phyloP scores from a whole-genome alignment of 2,797 vertebrate species.

The Crax fasciolata region DNA sequence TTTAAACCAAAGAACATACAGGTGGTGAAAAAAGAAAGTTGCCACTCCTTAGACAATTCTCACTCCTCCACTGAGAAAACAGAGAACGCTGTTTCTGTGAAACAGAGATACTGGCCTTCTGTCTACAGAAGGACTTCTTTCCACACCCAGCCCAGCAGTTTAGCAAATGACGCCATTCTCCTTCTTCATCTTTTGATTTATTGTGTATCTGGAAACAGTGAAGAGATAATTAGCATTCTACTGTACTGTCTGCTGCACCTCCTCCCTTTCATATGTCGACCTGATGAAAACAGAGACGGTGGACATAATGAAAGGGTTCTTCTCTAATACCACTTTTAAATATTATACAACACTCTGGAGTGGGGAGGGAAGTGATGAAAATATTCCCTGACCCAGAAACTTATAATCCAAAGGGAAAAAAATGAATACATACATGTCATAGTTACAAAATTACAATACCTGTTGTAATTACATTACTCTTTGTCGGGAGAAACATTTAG shows the following conservation, averaged over 20 bases:
- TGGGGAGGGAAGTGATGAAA: not conserved
- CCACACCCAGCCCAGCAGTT: not conserved
- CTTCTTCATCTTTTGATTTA: slow-evolving; percentile 16
- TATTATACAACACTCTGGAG: not conserved
- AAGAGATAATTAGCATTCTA: slow-evolving; percentile 13
- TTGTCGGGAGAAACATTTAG: not conserved
- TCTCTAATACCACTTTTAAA: not conserved
- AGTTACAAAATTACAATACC: not conserved
- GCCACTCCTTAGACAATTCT: not conserved
- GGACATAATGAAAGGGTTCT: not conserved
- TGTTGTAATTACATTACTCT: not conserved
- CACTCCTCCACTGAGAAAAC: not conserved
- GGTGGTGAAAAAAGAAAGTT: not conserved
- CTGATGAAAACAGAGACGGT: not conserved
- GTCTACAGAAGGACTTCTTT: not conserved
- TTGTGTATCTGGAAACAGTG: not conserved
- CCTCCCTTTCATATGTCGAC: not conserved
- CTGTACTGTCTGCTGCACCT: not conserved
- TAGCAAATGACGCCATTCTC: not conserved
- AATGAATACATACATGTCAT: not conserved
- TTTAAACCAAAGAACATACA: not conserved
- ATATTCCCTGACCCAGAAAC: not conserved
- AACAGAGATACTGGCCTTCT: not conserved
- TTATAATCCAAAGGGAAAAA: not conserved
- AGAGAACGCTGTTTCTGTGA: not conserved